A percentile compares a stretch with the other conserved stretches of the same genome.
These are phyloP conservation scores for Astreopora myriophthalma DNA, from an alignment of 64 coral and sea anemone species.

Conservation along the genomic window DNA sequence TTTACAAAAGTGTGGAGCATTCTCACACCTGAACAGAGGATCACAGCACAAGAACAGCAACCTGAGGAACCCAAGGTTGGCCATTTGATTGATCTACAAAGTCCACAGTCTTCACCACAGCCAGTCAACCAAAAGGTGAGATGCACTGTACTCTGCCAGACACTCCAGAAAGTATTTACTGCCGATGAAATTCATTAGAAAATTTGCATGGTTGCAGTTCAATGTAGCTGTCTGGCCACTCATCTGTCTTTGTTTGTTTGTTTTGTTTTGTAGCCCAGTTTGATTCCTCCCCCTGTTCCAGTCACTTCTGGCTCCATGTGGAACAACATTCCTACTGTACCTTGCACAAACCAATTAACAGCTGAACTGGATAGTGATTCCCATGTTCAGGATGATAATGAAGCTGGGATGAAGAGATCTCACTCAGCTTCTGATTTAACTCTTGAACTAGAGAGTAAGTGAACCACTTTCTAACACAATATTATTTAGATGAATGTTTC, in stretches of 20 bases:
- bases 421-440: slow-evolving; percentile 2
- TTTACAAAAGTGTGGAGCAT: slow-evolving; percentile 72
- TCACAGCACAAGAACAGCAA: slow-evolving; percentile 38
- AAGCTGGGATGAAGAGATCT: neutral
- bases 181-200: too few species aligned
- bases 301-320: slow-evolving; percentile 32
- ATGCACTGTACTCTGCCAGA: neutral
- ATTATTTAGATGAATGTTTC: too few species aligned
- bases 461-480: too few species aligned
- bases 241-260: neutral
- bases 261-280: slow-evolving; percentile 25
- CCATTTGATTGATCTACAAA: slow-evolving; percentile 29
- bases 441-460: slow-evolving; percentile 24
- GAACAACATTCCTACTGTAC: slow-evolving; percentile 71
- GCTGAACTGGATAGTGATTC: neutral
- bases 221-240: neutral
- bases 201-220: too few species aligned
- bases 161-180: too few species aligned
- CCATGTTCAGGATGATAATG: neutral
- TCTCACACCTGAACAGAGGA: slow-evolving; percentile 81
- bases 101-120: slow-evolving; percentile 12
- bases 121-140: slow-evolving; percentile 1
- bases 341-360: slow-evolving; percentile 65
- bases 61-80: neutral
- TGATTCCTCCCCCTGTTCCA: neutral